Evolutionary conservation across 2,888 invertebrate genomes (phyloP).

Genomic region (Campoplex capitator): DNA sequence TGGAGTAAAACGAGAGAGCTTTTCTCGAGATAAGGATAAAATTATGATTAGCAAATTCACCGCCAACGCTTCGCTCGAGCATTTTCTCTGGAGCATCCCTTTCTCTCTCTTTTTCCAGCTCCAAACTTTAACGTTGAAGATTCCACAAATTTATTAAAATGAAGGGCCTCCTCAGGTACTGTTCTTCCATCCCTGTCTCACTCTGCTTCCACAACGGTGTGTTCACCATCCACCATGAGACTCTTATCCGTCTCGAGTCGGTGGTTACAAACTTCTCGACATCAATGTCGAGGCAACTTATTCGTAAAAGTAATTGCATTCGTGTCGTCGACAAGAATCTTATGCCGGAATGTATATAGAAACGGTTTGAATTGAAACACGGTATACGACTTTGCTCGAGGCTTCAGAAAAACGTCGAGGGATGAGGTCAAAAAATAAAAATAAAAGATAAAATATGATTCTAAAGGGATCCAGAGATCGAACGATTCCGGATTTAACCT

Average conservation of each 20-base stretch:
- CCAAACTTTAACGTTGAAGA: constrained; percentile 48
- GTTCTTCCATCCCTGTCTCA: background rate
- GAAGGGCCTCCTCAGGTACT: constrained; percentile 8
- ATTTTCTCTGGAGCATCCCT: constrained; percentile 3
- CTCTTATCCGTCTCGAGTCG: constrained; percentile 30
- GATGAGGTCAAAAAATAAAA: constrained; percentile 9
- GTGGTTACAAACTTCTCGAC: constrained; percentile 50
- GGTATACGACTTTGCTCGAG: constrained; percentile 32
- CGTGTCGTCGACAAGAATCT: constrained; percentile 28
- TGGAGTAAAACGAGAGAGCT: constrained; percentile 21
- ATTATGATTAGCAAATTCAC: constrained; percentile 57
- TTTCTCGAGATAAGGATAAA: constrained; percentile 54
- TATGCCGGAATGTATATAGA: constrained; percentile 30
- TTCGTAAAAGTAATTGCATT: constrained; percentile 59
- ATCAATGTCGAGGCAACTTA: constrained; percentile 38
- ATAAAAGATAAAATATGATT: constrained; percentile 11
- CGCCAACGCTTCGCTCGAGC: constrained; percentile 26
- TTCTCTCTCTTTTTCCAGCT: constrained; percentile 12
- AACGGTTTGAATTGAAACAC: constrained; percentile 51
- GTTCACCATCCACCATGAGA: constrained; percentile 24
- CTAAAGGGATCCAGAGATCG: background rate
- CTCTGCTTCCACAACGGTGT: background rate
- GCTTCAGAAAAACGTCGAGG: constrained; percentile 7
- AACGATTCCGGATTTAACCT: constrained; percentile 1
- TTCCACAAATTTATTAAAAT: constrained; percentile 61